Percentiles rank a stretch among this genome's conserved stretches.
Evolutionary conservation across 2,888 invertebrate species (phyloP).

Genomic region (Teleiodes luculella): DNA sequence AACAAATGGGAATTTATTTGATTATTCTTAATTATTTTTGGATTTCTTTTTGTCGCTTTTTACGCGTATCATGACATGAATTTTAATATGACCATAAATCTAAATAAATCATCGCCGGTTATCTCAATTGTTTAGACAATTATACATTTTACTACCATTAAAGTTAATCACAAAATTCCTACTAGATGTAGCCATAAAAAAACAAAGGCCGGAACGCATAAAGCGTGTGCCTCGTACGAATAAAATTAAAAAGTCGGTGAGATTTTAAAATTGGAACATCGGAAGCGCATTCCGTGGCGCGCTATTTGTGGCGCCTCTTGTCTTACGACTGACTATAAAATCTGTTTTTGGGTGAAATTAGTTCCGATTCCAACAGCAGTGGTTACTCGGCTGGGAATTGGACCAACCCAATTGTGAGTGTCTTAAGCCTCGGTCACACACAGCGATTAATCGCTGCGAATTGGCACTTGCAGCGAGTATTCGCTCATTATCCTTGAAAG

Average conservation of each 20-base stretch:
- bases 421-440: no score
- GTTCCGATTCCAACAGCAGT: not conserved
- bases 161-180: not conserved
- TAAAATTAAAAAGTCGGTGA: constrained; percentile 40
- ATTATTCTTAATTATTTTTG: no score
- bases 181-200: not conserved
- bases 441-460: no score
- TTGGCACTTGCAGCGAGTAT: no score
- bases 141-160: not conserved
- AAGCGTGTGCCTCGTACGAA: constrained; percentile 18
- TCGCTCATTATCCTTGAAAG: no score
- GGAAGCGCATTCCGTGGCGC: constrained; percentile 55
- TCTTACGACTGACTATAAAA: constrained; percentile 19
- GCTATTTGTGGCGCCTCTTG: constrained; percentile 42
- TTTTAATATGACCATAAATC: no score
- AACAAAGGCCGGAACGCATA: not conserved
- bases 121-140: not conserved
- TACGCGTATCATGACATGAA: no score
- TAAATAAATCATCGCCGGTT: not conserved
- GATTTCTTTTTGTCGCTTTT: no score
- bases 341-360: constrained; percentile 19
- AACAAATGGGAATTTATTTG: no score
- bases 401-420: no score
- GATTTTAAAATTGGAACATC: constrained; percentile 56
- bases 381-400: no score